These are phyloP conservation scores for Bergia puertoricense DNA, from an alignment of 92 coral and sea anemone genomes.

Conservation along the genomic window DNA sequence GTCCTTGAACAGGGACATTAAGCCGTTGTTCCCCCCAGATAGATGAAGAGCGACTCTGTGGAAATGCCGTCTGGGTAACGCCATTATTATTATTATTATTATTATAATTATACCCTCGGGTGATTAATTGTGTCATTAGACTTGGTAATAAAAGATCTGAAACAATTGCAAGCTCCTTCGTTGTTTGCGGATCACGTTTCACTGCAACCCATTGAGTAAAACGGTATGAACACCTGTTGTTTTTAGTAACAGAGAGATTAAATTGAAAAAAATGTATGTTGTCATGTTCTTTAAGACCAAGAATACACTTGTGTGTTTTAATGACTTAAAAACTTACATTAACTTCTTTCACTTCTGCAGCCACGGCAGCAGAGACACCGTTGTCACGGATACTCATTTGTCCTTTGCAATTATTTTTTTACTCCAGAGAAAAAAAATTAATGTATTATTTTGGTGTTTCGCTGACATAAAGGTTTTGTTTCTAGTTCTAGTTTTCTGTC, in stretches of 20 bases:
- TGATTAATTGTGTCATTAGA: background rate
- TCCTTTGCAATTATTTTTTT: background rate
- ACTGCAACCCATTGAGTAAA: background rate
- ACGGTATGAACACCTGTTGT: background rate
- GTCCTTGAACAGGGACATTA: too few relatives aligned
- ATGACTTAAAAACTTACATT: too few relatives aligned
- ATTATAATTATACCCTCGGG: background rate
- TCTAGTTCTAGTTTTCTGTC: background rate
- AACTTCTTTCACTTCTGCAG: too few relatives aligned
- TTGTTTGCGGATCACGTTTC: background rate
- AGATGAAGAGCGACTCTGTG: too few relatives aligned
- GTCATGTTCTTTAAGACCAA: too few relatives aligned
- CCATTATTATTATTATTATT: too few relatives aligned
- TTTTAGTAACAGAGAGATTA: background rate
- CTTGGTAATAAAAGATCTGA: background rate
- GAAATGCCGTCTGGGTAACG: too few relatives aligned
- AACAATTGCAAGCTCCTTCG: background rate
- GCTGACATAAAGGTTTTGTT: background rate
- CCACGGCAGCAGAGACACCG: background rate
- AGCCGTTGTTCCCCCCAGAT: too few relatives aligned
- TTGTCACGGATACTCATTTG: background rate
- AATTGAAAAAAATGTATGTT: too few relatives aligned
- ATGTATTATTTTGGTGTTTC: background rate
- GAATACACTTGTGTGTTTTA: too few relatives aligned
- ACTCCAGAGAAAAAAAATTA: background rate